Base-by-base conservation (phyloP, 2,888 invertebrate genomes). In the Lasioglossum malachurum region DNA sequence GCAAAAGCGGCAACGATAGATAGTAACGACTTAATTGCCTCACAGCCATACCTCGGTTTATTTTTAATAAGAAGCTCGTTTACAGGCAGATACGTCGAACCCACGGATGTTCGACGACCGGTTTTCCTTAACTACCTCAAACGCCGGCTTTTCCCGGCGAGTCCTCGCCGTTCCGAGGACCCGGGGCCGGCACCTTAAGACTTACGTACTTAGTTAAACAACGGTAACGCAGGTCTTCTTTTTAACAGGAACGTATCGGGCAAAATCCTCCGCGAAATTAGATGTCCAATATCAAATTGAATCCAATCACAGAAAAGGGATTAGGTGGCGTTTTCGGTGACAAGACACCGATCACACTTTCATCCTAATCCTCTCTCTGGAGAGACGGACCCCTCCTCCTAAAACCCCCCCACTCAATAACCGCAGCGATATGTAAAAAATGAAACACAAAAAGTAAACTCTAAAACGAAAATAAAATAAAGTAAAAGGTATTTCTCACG, bases 1-100 rank as follows among this genome's bases (percentile, higher is more conserved):
- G 64, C 64, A 64, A 31, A 57, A 64, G 64, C 64, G 64, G 44
- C 14, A 31, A 73, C 64, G 64, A 46, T 64, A 64, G 64, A n/a
- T 53, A 53, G 31, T 67, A 10, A 46, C 46, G 38, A 57, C 49
- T 64, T 49, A 23, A 73, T 82, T 46, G 69, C 57, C 44, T 64
- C 57, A 46, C 44, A n/a, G 60, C 31, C 41, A 16, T 60, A 72
- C 35, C 38, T 78, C 60, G 57, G 57, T 60, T 60, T 31, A 35
- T 60, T 53, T 12, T 2, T 64, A 44, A 27, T 64, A 44, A 27
- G 4, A 38, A 8, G 38, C 49, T 84, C 31, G 35, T 83, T 84
- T 84, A 72, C 84, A 89, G 86, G 44, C 80, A 86, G 49, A 53
- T 72, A 74, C 69, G 82, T 83, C 89, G 83, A 84, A 38, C 14